phyloP scores from a whole-genome alignment of 2,113 vertebrate species.

The Apodemus speciosus region DNA sequence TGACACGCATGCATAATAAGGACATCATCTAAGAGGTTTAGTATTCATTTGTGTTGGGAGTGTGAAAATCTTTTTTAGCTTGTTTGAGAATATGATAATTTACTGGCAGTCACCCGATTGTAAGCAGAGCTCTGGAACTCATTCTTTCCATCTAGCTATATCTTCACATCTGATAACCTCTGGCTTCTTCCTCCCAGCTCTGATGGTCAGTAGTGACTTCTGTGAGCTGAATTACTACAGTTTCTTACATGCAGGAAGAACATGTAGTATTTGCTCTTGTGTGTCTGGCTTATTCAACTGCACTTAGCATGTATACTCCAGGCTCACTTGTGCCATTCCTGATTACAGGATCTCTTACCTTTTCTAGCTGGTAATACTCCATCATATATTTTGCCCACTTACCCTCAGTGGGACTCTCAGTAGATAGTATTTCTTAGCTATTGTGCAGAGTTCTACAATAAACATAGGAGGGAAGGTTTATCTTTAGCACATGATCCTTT shows the following conservation, averaged over 20 bases:
- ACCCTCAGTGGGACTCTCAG: background rate
- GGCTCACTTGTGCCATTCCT: background rate
- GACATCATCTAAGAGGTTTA: background rate
- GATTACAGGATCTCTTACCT: background rate
- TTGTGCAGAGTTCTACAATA: background rate
- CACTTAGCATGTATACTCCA: background rate
- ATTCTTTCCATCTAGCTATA: background rate
- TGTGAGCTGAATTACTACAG: background rate
- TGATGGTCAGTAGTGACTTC: background rate
- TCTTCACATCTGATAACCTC: background rate
- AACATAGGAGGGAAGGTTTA: fast-evolving
- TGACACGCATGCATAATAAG: background rate
- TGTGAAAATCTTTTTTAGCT: background rate
- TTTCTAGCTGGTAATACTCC: background rate
- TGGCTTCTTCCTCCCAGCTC: background rate
- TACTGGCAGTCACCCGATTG: background rate
- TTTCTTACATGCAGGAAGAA: background rate
- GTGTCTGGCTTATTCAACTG: background rate
- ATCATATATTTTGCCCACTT: background rate
- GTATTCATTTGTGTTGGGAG: background rate
- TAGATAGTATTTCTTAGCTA: background rate
- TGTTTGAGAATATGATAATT: background rate
- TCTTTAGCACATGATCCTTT: background rate
- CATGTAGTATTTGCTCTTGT: background rate
- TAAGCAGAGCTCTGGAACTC: background rate